A percentile compares a stretch with the other conserved stretches of the same genome.
These are phyloP conservation scores for Drosophila ohnishii DNA, from an alignment of 1,140 invertebrate species.

Conservation along the genomic window DNA sequence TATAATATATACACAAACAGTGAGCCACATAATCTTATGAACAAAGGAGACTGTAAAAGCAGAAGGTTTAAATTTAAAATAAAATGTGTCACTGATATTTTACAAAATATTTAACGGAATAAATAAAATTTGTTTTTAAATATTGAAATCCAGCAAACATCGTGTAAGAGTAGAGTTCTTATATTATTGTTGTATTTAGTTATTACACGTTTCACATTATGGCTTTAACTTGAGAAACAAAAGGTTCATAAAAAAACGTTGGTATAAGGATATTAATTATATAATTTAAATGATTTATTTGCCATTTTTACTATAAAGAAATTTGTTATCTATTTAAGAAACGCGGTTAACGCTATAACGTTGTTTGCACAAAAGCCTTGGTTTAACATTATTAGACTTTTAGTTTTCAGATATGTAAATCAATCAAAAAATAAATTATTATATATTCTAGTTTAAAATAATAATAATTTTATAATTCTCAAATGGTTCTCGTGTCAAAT, in stretches of 20 bases:
- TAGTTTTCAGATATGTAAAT: too few relatives aligned
- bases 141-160: background rate
- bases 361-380: too few relatives aligned
- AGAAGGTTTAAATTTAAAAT: too few relatives aligned
- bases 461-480: background rate
- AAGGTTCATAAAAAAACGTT: background rate
- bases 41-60: background rate
- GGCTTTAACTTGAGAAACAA: too few relatives aligned
- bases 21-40: conserved; percentile 2
- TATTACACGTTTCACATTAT: too few relatives aligned
- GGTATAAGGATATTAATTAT: background rate
- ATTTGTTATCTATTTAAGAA: too few relatives aligned
- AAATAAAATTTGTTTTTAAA: too few relatives aligned
- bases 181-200: background rate
- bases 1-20: conserved; percentile 29
- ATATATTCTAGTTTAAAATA: too few relatives aligned
- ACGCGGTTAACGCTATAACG: too few relatives aligned
- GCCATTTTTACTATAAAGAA: background rate
- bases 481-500: background rate
- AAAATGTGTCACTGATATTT: background rate
- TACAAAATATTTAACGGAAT: background rate
- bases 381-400: too few relatives aligned
- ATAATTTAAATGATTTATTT: background rate
- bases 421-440: too few relatives aligned
- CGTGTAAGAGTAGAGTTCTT: background rate